These are phyloP conservation scores for Calameuta filiformis DNA, from an alignment of 2,888 invertebrate species.

Conservation along the genomic window DNA sequence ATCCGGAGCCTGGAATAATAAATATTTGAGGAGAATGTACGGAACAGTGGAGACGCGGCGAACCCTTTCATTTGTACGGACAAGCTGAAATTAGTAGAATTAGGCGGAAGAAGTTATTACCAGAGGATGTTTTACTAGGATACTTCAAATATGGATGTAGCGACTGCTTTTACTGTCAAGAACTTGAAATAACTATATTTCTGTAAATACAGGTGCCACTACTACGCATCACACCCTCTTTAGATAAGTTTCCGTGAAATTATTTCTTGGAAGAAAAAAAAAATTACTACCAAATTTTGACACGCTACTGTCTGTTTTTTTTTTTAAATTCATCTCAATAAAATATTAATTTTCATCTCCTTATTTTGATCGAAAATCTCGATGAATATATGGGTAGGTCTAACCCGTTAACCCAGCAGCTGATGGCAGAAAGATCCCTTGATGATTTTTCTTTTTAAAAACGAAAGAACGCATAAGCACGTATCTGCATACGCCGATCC, in stretches of 20 bases:
- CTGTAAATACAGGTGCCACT: slow-evolving; percentile 46
- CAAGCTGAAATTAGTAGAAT: slow-evolving; percentile 60
- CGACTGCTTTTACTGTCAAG: slow-evolving; percentile 29
- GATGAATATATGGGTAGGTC: not conserved
- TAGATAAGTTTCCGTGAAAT: not conserved
- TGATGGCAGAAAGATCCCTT: slow-evolving; percentile 14
- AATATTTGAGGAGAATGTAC: slow-evolving; percentile 56
- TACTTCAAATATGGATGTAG: slow-evolving; percentile 25
- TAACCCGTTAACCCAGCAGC: slow-evolving; percentile 12
- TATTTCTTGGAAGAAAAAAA: not conserved
- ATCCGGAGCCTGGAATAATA: slow-evolving; percentile 55
- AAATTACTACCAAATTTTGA: not conserved
- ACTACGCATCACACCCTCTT: not conserved
- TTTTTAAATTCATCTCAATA: not conserved
- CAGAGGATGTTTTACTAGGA: slow-evolving; percentile 50
- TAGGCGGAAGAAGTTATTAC: slow-evolving; percentile 37
- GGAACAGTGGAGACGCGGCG: slow-evolving; percentile 50
- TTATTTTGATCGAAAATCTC: not conserved
- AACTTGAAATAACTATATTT: slow-evolving; percentile 40
- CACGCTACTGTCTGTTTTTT: not conserved
- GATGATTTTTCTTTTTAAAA: slow-evolving; percentile 15
- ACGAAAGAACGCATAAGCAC: slow-evolving; percentile 8
- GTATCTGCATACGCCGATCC: slow-evolving; percentile 44
- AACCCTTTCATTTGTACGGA: slow-evolving; percentile 64
- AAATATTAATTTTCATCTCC: not conserved